These are phyloP conservation scores for Ochropleura leucogaster DNA, from an alignment of 2,888 invertebrate genomes.

Conservation along the genomic window DNA sequence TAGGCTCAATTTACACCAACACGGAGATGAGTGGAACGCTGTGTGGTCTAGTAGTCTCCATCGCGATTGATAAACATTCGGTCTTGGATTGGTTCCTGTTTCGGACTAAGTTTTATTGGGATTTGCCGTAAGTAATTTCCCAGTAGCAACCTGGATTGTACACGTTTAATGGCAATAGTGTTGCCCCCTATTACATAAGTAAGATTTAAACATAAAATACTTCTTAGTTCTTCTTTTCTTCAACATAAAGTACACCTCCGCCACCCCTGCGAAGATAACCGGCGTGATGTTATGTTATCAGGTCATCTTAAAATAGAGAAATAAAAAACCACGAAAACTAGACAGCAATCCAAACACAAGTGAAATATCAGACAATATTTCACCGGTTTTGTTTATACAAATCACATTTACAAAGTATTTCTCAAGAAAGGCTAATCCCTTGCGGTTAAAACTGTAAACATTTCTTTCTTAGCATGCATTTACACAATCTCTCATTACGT, in stretches of 20 bases:
- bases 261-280: too few species aligned
- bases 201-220: too few species aligned
- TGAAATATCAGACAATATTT: neutral
- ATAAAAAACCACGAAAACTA: neutral
- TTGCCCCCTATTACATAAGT: too few species aligned
- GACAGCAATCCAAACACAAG: conserved; percentile 7
- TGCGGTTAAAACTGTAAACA: conserved; percentile 15
- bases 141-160: too few species aligned
- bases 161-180: too few species aligned
- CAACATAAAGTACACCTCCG: too few species aligned
- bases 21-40: neutral
- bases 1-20: neutral
- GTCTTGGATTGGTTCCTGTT: too few species aligned
- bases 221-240: too few species aligned
- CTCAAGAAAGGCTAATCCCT: conserved; percentile 8
- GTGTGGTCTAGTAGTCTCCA: neutral
- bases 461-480: conserved; percentile 14
- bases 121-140: too few species aligned
- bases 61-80: too few species aligned
- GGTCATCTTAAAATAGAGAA: neutral
- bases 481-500: conserved; percentile 31
- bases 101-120: too few species aligned
- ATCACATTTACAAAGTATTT: conserved; percentile 15
- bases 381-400: conserved; percentile 13
- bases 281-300: too few species aligned